Evolutionary conservation across 2,888 invertebrate genomes (phyloP), one percentile per base, ranked within the genome.

Genomic region (Venusia cambrica): DNA sequence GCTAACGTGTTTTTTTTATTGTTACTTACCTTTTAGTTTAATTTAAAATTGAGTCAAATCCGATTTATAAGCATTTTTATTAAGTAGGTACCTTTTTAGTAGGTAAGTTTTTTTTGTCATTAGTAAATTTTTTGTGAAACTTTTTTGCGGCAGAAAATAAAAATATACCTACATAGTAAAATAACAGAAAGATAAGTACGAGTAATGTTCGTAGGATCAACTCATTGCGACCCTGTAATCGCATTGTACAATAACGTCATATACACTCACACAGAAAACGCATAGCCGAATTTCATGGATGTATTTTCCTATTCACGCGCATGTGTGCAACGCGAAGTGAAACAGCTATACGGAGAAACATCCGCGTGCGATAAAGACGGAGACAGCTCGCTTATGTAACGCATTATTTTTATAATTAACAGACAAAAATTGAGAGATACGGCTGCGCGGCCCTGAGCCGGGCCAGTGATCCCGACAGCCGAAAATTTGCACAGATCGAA

Each of bases 321-420:
- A 49, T 73, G 84, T 84, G 85, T 83, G 85, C 70, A 73, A 52
- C 62, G 64, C 66, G 67, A 59, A 53, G 62, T 40, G 78, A 62
- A 71, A 80, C 55, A 44, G 62, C 27, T 18, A 38, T 66, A 76
- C n/a, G n/a, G 6, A 19, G 34, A 7, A 15, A 1, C 4, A 1
- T 4, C n/a, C 3, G 11, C 5, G 75, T 35, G 58, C 29, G 63
- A 83, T 51, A 40, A 66, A 53, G 81, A 78, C 7, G 33, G 4
- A 20, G 17, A 30, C 13, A 19, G 32, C 18, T 19, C 8, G 47
- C 67, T 87, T 87, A 87, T 83, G 85, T 85, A 87, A 87, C 84
- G 79, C 84, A 85, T 87, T 87, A 85, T 87, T 87, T 85, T 87
- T 85, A 85, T 85, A 87, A 87, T 87, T 87, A 87, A 85, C 87